These are phyloP conservation scores for Procambarus virginalis DNA, from an alignment of 1,140 invertebrate species.

Conservation along the genomic window DNA sequence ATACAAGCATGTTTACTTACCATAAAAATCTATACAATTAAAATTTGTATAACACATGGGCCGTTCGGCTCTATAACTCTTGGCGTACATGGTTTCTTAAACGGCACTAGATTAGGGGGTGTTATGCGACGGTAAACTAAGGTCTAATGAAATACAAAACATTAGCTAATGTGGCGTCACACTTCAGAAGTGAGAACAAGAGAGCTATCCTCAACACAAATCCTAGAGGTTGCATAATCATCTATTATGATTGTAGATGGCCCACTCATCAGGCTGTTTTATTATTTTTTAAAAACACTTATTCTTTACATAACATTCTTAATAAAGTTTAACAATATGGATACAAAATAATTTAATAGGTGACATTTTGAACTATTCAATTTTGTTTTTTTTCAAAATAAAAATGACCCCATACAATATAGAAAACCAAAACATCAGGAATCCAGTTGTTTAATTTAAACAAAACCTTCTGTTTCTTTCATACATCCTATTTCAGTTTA, in stretches of 20 bases:
- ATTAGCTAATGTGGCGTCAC: constrained; percentile 17
- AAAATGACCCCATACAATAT: background rate
- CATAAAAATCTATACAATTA: background rate
- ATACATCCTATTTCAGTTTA: constrained; percentile 9
- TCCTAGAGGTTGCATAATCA: background rate
- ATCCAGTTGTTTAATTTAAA: background rate
- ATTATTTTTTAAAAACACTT: constrained; percentile 7
- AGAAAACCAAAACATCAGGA: background rate
- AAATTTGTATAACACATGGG: background rate
- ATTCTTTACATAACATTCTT: constrained; percentile 12
- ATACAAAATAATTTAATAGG: constrained; percentile 7
- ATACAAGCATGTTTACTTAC: background rate
- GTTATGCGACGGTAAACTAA: background rate
- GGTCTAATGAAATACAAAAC: constrained; percentile 4
- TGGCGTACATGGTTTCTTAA: background rate
- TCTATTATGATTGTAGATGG: background rate
- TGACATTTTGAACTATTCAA: constrained; percentile 6
- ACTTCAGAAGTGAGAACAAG: constrained; percentile 29
- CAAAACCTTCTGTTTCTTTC: background rate
- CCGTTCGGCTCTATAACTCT: background rate
- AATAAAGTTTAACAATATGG: background rate
- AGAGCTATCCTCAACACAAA: background rate
- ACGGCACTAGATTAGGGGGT: background rate
- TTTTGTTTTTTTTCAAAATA: background rate
- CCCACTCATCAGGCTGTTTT: constrained; percentile 19